Conservation (phyloP, 2,113 vertebrate genomes). For the Burhinus oedicnemus region DNA sequence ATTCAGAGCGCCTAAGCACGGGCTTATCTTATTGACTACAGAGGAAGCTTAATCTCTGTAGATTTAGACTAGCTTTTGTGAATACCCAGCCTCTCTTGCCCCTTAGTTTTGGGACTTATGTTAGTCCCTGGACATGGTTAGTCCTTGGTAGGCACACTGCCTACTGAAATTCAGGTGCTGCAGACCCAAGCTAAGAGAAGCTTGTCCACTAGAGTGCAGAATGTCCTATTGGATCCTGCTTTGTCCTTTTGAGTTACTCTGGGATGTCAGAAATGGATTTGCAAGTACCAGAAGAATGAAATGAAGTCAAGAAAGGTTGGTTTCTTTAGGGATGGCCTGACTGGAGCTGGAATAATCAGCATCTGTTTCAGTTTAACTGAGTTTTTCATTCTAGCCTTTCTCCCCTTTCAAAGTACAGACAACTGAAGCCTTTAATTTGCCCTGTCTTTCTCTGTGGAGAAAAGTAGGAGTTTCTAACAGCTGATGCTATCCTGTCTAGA, state of each 20-base stretch:
- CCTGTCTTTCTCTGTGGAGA: background rate
- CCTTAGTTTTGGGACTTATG: background rate
- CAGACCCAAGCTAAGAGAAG: background rate
- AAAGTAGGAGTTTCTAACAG: slow-evolving; percentile 36
- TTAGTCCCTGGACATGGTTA: background rate
- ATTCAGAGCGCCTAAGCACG: slow-evolving; percentile 9
- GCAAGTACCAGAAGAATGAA: background rate
- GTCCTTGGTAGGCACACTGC: background rate
- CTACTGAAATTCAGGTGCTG: background rate
- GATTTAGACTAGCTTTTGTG: background rate
- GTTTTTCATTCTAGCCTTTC: slow-evolving; percentile 42
- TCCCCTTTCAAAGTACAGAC: slow-evolving; percentile 19
- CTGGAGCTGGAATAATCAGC: slow-evolving; percentile 19
- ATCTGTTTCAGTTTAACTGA: slow-evolving; percentile 51
- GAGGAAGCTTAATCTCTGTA: background rate
- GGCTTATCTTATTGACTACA: slow-evolving; percentile 4
- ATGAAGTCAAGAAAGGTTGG: background rate
- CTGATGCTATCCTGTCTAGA: slow-evolving; percentile 8
- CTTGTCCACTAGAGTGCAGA: background rate
- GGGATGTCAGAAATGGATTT: background rate
- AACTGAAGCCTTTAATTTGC: slow-evolving; percentile 58
- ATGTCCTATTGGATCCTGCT: background rate
- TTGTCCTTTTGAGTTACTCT: background rate
- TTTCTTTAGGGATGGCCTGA: background rate
- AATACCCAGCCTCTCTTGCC: background rate